Conservation (phyloP, 2,797 vertebrate species). For the Lemur catta region DNA sequence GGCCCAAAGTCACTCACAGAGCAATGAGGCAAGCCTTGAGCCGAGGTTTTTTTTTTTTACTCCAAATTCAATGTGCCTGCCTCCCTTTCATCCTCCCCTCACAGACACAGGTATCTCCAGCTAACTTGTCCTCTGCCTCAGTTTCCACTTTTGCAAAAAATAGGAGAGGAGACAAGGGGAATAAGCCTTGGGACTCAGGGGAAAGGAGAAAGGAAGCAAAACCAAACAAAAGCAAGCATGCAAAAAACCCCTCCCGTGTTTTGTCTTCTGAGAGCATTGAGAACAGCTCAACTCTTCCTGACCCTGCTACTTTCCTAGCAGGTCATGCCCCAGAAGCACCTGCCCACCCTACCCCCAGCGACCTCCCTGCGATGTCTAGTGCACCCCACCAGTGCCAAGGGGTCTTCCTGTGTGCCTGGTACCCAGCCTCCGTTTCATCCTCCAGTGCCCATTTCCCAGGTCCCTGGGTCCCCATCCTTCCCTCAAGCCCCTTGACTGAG, state of each 20-base stretch:
- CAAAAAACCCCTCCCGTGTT: not conserved
- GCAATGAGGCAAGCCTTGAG: not conserved
- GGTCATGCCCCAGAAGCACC: not conserved
- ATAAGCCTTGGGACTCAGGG: not conserved
- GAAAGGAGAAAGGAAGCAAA: not conserved
- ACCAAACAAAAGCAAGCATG: not conserved
- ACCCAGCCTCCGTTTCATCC: not conserved
- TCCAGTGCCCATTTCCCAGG: not conserved
- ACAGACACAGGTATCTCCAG: not conserved
- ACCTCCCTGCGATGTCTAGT: not conserved
- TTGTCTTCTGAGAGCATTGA: not conserved
- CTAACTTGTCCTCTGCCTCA: not conserved
- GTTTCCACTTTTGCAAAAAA: slow-evolving; percentile 39
- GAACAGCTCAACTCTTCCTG: not conserved
- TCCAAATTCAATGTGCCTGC: not conserved
- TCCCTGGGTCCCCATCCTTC: not conserved
- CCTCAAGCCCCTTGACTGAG: not conserved
- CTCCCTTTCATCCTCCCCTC: not conserved
- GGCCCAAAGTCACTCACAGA: not conserved
- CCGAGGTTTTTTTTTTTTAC: not conserved
- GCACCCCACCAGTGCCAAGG: not conserved
- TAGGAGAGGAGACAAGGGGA: not conserved
- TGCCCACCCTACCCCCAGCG: not conserved
- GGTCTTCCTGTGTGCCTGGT: not conserved
- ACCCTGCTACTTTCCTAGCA: not conserved